These are phyloP conservation scores for Paratrypauchen microcephalus DNA, from an alignment of 2,797 vertebrate genomes.

Conservation along the genomic window DNA sequence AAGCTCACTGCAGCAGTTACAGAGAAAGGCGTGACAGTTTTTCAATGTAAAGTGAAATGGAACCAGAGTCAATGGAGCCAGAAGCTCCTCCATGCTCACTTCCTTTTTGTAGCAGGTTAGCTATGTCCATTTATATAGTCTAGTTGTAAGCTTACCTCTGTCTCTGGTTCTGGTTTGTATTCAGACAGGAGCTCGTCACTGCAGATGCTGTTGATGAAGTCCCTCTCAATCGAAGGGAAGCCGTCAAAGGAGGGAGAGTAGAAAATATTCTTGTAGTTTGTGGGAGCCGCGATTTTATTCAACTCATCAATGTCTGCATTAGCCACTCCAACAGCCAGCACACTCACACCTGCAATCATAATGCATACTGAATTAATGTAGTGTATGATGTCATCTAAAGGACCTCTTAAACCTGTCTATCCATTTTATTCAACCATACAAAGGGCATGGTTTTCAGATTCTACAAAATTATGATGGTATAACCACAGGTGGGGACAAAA, in stretches of 20 bases:
- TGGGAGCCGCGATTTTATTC: slow-evolving; percentile 76
- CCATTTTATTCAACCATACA: neutral
- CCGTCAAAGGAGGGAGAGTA: slow-evolving; percentile 83
- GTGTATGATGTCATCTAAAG: neutral
- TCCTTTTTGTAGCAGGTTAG: no score
- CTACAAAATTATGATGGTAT: neutral
- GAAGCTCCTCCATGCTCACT: no score
- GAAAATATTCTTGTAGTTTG: slow-evolving; percentile 83
- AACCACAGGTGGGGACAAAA: neutral
- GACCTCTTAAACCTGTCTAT: neutral
- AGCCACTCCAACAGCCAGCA: slow-evolving; percentile 83
- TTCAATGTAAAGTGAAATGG: no score
- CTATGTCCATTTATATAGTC: no score
- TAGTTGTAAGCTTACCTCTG: slow-evolving; percentile 34
- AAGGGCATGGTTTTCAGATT: neutral
- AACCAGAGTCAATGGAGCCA: no score
- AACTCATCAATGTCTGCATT: slow-evolving; percentile 83
- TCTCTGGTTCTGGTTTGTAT: slow-evolving; percentile 66
- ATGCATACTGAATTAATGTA: neutral
- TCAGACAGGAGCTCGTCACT: slow-evolving; percentile 68
- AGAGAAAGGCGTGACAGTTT: no score
- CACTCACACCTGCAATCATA: slow-evolving; percentile 77
- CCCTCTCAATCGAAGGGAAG: slow-evolving; percentile 81
- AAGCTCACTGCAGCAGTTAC: no score
- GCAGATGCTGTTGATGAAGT: slow-evolving; percentile 83